Evolutionary conservation across 2,888 invertebrate genomes (phyloP).

Genomic region (Athetis lepigone): DNA sequence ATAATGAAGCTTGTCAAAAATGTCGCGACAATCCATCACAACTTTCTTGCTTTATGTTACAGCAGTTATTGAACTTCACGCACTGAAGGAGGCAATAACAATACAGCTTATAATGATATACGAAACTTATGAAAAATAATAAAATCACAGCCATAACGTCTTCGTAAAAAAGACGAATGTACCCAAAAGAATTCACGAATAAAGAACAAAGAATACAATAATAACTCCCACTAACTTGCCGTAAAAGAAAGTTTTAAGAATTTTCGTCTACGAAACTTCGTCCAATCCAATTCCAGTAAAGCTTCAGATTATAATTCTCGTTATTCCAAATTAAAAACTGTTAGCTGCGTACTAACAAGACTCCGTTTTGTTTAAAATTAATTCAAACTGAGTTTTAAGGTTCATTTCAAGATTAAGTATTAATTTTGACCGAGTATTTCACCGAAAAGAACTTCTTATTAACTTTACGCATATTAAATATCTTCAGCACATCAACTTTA

Average conservation of each 20-base stretch:
- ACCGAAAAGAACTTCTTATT: background rate
- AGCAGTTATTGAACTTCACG: slow-evolving; percentile 6
- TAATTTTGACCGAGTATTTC: slow-evolving; percentile 1
- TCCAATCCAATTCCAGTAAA: slow-evolving; percentile 62
- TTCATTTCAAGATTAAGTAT: slow-evolving; percentile 13
- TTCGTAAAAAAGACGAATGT: slow-evolving; percentile 52
- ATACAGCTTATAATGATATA: slow-evolving; percentile 46
- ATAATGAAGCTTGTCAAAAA: background rate
- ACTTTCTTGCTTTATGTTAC: background rate
- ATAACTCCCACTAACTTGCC: slow-evolving; percentile 61
- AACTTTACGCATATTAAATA: background rate
- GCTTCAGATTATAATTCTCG: slow-evolving; percentile 61
- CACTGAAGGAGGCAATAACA: slow-evolving; percentile 24
- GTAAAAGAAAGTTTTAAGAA: slow-evolving; percentile 63
- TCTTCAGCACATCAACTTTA: too few relatives aligned
- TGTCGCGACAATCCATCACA: background rate
- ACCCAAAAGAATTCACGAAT: slow-evolving; percentile 55
- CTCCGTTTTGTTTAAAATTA: slow-evolving; percentile 27
- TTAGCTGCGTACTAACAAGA: slow-evolving; percentile 40
- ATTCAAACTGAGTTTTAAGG: slow-evolving; percentile 14
- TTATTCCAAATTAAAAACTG: slow-evolving; percentile 61
- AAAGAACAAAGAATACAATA: slow-evolving; percentile 65
- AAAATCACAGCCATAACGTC: slow-evolving; percentile 49
- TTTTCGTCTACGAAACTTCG: slow-evolving; percentile 61
- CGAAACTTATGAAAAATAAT: slow-evolving; percentile 52